These are phyloP conservation scores for Gastracanthus pulcherrimus DNA, from an alignment of 2,888 invertebrate species.

Conservation along the genomic window DNA sequence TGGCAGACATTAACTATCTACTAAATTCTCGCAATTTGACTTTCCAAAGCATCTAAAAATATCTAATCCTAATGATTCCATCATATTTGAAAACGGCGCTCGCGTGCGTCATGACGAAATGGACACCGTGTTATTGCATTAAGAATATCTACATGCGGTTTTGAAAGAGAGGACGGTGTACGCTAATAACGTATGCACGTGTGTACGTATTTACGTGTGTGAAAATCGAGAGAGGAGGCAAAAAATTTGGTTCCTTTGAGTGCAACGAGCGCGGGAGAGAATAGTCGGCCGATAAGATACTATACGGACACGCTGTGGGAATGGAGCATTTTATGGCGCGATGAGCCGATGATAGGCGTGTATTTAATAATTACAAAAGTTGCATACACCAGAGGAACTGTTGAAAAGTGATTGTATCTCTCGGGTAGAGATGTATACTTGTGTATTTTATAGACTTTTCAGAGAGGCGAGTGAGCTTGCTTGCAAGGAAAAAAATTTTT, in stretches of 20 bases:
- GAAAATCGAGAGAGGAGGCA: no score
- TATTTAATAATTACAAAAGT: constrained; percentile 34
- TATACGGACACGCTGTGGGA: not conserved
- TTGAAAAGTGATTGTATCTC: constrained; percentile 3
- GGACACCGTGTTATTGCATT: not conserved
- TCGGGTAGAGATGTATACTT: no score
- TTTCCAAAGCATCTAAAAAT: not conserved
- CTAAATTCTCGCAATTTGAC: not conserved
- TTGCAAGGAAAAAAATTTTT: no score
- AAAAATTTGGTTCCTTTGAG: no score
- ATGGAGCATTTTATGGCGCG: not conserved
- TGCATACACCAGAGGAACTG: constrained; percentile 1
- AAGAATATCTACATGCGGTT: not conserved
- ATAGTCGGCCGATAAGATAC: constrained; percentile 5
- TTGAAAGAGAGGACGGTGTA: constrained; percentile 12
- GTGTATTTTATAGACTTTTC: constrained; percentile 6
- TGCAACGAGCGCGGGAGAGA: not conserved
- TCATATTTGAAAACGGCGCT: not conserved
- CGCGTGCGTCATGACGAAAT: not conserved
- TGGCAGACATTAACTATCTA: not conserved
- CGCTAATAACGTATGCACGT: no score
- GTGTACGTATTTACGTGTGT: no score
- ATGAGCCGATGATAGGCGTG: constrained; percentile 10
- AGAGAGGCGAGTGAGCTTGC: not conserved
- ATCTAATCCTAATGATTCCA: not conserved